These are phyloP conservation scores for Drosophila tsacasi DNA, from an alignment of 1,140 invertebrate species.

Conservation along the genomic window DNA sequence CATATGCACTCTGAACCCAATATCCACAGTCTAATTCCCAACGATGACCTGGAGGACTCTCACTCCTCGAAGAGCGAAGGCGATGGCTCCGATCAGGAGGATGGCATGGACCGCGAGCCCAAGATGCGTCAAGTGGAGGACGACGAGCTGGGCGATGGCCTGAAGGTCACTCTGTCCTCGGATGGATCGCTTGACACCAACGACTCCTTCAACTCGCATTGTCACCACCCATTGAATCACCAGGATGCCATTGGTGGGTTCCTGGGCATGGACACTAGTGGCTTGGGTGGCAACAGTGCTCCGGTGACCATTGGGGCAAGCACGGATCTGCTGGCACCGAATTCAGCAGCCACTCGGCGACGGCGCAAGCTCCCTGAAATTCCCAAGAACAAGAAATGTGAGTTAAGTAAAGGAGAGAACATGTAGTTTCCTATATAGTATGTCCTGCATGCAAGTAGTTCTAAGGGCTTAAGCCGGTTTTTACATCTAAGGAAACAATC, in stretches of 20 bases:
- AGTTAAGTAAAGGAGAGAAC: constrained; percentile 62
- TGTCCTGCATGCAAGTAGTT: constrained; percentile 12
- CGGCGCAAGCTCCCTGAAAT: constrained; percentile 94
- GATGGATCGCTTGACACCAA: constrained; percentile 77
- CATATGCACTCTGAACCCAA: background rate
- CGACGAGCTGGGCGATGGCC: constrained; percentile 85
- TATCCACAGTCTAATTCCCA: constrained; percentile 71
- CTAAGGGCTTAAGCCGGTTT: background rate
- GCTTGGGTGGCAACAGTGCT: constrained; percentile 29
- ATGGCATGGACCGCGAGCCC: constrained; percentile 49
- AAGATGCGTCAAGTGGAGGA: constrained; percentile 78
- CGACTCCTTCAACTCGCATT: constrained; percentile 80
- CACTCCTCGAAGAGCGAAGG: constrained; percentile 91
- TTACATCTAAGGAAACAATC: background rate
- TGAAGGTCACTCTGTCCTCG: constrained; percentile 74
- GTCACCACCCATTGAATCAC: constrained; percentile 81
- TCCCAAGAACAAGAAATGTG: constrained; percentile 94
- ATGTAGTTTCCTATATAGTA: background rate
- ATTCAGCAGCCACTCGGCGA: constrained; percentile 86
- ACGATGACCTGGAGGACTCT: constrained; percentile 88
- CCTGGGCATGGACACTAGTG: constrained; percentile 61
- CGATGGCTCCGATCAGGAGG: constrained; percentile 86
- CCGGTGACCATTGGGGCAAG: constrained; percentile 60
- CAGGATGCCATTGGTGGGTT: constrained; percentile 81
- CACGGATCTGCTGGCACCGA: constrained; percentile 62